Conservation (phyloP, 2,113 vertebrate species). For the Fulmarus glacialis region DNA sequence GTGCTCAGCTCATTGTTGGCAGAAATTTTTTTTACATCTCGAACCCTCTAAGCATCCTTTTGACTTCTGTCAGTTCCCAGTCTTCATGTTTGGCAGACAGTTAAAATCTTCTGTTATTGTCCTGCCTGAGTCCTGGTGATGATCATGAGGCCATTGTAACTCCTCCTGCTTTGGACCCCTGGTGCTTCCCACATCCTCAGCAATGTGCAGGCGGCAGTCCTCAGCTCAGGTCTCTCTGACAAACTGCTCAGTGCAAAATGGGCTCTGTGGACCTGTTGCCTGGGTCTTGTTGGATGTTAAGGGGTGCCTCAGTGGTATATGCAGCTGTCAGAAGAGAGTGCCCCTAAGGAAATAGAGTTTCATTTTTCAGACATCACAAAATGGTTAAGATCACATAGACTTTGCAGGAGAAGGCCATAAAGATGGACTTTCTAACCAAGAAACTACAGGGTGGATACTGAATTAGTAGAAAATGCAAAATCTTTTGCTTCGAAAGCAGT, state of each 20-base stretch:
- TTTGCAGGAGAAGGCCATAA: neutral
- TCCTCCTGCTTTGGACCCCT: neutral
- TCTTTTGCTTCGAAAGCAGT: neutral
- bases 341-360: neutral
- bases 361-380: neutral
- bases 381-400: neutral
- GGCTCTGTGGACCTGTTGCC: neutral
- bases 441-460: neutral
- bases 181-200: neutral
- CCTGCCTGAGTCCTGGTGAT: neutral
- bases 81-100: neutral
- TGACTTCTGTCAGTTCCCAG: neutral
- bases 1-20: neutral
- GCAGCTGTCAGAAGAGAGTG: neutral
- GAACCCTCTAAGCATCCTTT: neutral
- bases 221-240: neutral
- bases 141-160: neutral
- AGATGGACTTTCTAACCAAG: neutral
- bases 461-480: neutral
- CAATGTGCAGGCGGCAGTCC: accelerated
- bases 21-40: neutral
- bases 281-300: neutral
- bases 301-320: neutral
- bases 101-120: neutral
- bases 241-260: neutral